phyloP scores from a whole-genome alignment of 1,140 invertebrate genomes.

The Alviniconcha marisindica region DNA sequence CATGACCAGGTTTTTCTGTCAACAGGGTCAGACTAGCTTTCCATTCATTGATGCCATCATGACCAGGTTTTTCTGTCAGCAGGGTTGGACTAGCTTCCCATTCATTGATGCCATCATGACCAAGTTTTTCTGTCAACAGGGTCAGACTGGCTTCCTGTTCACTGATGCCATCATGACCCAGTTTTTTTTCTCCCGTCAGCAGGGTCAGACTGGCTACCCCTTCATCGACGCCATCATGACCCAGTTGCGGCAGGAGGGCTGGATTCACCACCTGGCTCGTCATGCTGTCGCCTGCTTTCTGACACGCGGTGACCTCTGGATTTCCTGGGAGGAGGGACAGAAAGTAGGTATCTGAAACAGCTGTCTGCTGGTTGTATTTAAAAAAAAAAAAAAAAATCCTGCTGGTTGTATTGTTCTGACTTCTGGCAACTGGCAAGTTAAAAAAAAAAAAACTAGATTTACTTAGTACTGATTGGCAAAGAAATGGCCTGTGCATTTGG shows the following conservation, averaged over 20 bases:
- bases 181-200: constrained; percentile 68
- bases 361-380: too few species aligned
- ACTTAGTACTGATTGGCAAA: too few species aligned
- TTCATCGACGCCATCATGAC: constrained; percentile 96
- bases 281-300: constrained; percentile 93
- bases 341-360: constrained; percentile 81
- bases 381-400: too few species aligned
- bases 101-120: constrained; percentile 96
- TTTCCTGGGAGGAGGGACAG: constrained; percentile 95
- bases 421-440: too few species aligned
- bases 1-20: too few species aligned
- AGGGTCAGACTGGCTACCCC: constrained; percentile 92
- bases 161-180: constrained; percentile 95
- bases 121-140: constrained; percentile 81
- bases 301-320: constrained; percentile 91
- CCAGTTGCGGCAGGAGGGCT: constrained; percentile 90
- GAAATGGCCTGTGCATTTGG: too few species aligned
- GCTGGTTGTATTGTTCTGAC: too few species aligned
- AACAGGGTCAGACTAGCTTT: constrained; percentile 91
- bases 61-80: constrained; percentile 74
- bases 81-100: constrained; percentile 92
- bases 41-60: constrained; percentile 93
- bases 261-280: constrained; percentile 92
- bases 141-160: constrained; percentile 92
- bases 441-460: too few species aligned